Evolutionary conservation across 2,888 invertebrate genomes (phyloP), one percentile per base, ranked within the genome.

Genomic region (Dexiosoma caninum): DNA sequence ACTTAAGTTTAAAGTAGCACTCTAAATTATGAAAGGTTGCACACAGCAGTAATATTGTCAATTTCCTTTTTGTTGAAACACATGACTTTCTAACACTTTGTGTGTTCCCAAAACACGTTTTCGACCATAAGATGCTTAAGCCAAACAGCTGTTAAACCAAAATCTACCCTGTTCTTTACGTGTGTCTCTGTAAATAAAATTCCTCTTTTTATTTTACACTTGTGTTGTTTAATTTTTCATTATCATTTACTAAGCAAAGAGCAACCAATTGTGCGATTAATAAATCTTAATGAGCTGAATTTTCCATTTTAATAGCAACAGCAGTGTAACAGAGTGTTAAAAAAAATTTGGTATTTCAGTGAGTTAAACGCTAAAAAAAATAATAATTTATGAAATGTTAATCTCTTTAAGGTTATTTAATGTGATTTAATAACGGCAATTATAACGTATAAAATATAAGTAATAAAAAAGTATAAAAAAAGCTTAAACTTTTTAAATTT

Each of bases 61-160:
- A n/a, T n/a, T n/a, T n/a, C n/a, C n/a, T n/a, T n/a, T n/a, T n/a
- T n/a, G n/a, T n/a, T n/a, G n/a, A n/a, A n/a, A n/a, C n/a, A n/a
- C n/a, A n/a, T n/a, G n/a, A n/a, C n/a, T n/a, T n/a, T n/a, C n/a
- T n/a, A n/a, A n/a, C n/a, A n/a, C n/a, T n/a, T n/a, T n/a, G n/a
- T n/a, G n/a, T n/a, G n/a, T n/a, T n/a, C n/a, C n/a, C n/a, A n/a
- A n/a, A n/a, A n/a, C n/a, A n/a, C n/a, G n/a, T n/a, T n/a, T n/a
- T n/a, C n/a, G n/a, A n/a, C n/a, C n/a, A n/a, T n/a, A n/a, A 44
- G 35, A 35, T 44, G 60, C 35, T 70, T 57, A 64, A 49, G 44
- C 7, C 49, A 67, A n/a, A 78, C 72, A 44, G n/a, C 37, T 49
- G 53, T 42, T 40, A 77, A 72, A 60, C 19, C 49, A n/a, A 72